Conservation (phyloP, 2,888 invertebrate species). For the Arge pagana region DNA sequence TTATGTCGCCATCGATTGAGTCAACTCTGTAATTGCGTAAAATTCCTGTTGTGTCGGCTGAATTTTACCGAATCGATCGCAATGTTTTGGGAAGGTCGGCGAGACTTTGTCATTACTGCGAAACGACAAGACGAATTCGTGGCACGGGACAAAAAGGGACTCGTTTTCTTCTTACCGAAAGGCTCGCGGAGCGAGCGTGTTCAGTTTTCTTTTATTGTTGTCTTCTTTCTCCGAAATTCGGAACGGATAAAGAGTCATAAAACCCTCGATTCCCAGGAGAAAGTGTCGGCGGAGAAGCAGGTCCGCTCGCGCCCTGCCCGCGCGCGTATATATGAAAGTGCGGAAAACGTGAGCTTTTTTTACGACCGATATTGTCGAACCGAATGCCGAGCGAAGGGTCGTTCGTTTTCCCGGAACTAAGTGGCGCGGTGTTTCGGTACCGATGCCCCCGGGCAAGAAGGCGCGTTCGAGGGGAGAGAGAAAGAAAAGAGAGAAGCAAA, state of each 20-base stretch:
- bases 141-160: too few relatives aligned
- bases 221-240: neutral
- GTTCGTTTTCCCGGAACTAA: conserved; percentile 31
- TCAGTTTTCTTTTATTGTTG: neutral
- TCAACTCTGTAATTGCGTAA: too few relatives aligned
- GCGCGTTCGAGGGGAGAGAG: conserved; percentile 5
- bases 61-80: too few relatives aligned
- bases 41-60: too few relatives aligned
- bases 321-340: too few relatives aligned
- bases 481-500: conserved; percentile 7
- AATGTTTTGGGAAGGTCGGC: too few relatives aligned
- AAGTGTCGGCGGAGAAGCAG: conserved; percentile 10
- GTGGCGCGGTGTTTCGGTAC: conserved; percentile 28
- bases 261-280: conserved; percentile 16
- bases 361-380: conserved; percentile 24
- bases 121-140: too few relatives aligned
- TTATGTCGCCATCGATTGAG: too few relatives aligned
- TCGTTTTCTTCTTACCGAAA: too few relatives aligned
- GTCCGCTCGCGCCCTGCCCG: too few relatives aligned
- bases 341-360: conserved; percentile 28
- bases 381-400: conserved; percentile 28
- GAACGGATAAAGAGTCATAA: conserved; percentile 19
- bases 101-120: too few relatives aligned
- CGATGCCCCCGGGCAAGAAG: conserved; percentile 25
- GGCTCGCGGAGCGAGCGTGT: too few relatives aligned